Evolutionary conservation across 2,113 vertebrate genomes (phyloP).

Genomic region (Polypterus senegalus): DNA sequence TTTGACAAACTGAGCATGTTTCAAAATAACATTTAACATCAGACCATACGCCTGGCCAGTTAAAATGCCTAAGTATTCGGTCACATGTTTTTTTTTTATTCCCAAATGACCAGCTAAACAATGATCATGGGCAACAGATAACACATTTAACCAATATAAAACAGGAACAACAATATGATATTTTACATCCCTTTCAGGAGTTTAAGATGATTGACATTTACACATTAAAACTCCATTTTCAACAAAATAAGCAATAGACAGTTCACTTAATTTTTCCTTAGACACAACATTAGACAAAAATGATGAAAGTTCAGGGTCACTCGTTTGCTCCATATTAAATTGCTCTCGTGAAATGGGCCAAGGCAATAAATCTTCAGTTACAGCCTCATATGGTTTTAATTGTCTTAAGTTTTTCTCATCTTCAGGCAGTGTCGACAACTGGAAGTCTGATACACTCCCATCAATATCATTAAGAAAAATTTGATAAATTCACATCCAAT

Average conservation of each 20-base stretch:
- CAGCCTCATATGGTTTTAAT: too few relatives aligned
- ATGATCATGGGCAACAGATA: slow-evolving; percentile 6
- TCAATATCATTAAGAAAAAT: too few relatives aligned
- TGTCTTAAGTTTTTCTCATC: too few relatives aligned
- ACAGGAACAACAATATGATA: slow-evolving; percentile 5
- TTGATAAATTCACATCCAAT: too few relatives aligned
- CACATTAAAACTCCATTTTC: slow-evolving; percentile 10
- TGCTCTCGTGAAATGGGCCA: not conserved
- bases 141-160: not conserved
- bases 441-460: too few relatives aligned
- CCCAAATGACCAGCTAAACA: slow-evolving; percentile 9
- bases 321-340: not conserved
- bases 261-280: not conserved
- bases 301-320: too few relatives aligned
- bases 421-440: too few relatives aligned
- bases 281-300: too few relatives aligned
- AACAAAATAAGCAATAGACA: not conserved
- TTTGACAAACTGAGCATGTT: too few relatives aligned
- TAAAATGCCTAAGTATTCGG: slow-evolving; percentile 6
- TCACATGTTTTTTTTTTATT: slow-evolving; percentile 11
- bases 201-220: not conserved
- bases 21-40: not conserved
- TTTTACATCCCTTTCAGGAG: not conserved
- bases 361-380: too few relatives aligned
- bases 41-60: slow-evolving; percentile 6